These are phyloP conservation scores for Cactoblastis cactorum DNA, from an alignment of 2,888 invertebrate genomes.

Conservation along the genomic window DNA sequence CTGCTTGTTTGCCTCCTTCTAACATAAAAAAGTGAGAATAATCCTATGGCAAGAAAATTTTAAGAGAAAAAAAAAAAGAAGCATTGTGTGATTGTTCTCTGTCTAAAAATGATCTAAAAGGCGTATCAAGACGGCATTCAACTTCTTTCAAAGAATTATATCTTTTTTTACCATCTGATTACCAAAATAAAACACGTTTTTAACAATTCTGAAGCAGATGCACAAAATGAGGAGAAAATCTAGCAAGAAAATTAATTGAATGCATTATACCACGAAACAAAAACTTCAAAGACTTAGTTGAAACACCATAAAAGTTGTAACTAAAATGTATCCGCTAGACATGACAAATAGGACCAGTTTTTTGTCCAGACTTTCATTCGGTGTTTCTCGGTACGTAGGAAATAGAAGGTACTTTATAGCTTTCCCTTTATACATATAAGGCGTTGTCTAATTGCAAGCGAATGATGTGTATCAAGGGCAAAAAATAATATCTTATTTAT, in stretches of 20 bases:
- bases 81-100: too few relatives aligned
- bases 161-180: too few relatives aligned
- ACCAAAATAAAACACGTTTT: too few relatives aligned
- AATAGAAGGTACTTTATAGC: slow-evolving; percentile 23
- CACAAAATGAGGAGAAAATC: not conserved
- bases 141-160: too few relatives aligned
- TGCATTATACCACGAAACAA: not conserved
- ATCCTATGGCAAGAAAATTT: too few relatives aligned
- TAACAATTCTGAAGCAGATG: too few relatives aligned
- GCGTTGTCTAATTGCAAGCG: not conserved
- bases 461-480: too few relatives aligned
- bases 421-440: slow-evolving; percentile 18
- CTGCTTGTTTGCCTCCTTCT: too few relatives aligned
- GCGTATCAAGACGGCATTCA: too few relatives aligned
- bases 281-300: not conserved
- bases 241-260: not conserved
- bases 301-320: not conserved
- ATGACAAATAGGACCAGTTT: slow-evolving; percentile 9
- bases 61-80: too few relatives aligned
- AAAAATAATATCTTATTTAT: not conserved
- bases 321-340: not conserved
- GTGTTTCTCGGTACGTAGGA: slow-evolving; percentile 16
- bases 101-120: too few relatives aligned
- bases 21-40: too few relatives aligned
- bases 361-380: slow-evolving; percentile 13